Base-by-base conservation (phyloP, 1,140 invertebrate genomes). In the Antheraea mylitta region DNA sequence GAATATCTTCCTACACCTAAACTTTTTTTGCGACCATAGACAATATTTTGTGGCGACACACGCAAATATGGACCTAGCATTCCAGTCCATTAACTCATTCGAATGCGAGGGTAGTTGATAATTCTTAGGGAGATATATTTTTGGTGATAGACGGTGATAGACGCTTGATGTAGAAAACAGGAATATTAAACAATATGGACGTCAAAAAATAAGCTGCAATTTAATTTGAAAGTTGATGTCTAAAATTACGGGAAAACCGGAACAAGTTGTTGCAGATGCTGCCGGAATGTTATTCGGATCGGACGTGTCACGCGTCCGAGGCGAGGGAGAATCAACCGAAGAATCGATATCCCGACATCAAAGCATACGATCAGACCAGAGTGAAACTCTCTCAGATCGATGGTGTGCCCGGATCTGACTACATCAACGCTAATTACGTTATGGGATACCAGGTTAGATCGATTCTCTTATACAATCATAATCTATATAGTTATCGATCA, bases 381-480 rank as follows among this genome's bases (percentile, higher is more conserved):
- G 97, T 99, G 0, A 96, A 96, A 78, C 85, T 98, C 7, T 92
- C 94, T 0, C 94, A 95, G 72, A 92, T 96, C 6, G 97, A 97
- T 83, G 96, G 96, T 37, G 94, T 96, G 53, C 93, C 94, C 60
- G 96, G 96, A 6, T 96, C 96, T 0, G 97, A 98, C 89, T 99
- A 99, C 81, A 98, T 99, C 66, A 99, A 99, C 86, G 98, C 98
- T 0, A 98, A 98, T 82, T 97, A 96, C 79, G 97, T 99, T 0
- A 94, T 97, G 80, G 96, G 97, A 10, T 98, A 98, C 81, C 98
- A 98, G 87, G 92, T 93, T 16, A 75, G 82, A 13, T 19, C 16
- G 16, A 53, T 53, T 16, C 2, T 16, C 11, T 42, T 10, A 1
- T 53, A 11, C 45, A 53, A 16, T 53, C 0, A 37, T 30, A 63